Conservation (phyloP, 2,797 vertebrate species). For the Prunella strophiata region DNA sequence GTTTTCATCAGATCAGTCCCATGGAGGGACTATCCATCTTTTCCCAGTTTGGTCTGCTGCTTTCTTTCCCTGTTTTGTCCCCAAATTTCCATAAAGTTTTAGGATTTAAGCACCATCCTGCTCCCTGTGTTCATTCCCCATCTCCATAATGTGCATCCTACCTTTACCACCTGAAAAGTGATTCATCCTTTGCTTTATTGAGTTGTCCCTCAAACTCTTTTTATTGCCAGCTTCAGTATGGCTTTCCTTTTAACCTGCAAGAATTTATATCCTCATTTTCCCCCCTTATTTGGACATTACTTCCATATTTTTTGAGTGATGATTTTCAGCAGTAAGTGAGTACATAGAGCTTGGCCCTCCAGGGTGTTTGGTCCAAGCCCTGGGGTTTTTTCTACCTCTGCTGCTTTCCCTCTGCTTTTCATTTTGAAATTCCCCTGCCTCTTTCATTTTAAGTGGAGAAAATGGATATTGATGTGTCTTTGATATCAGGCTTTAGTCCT, state of each 20-base stretch:
- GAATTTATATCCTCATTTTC: not conserved
- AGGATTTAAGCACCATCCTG: not conserved
- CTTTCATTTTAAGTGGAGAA: not conserved
- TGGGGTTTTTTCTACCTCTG: not conserved
- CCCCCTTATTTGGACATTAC: fast-evolving
- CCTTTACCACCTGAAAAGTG: not conserved
- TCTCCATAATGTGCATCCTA: not conserved
- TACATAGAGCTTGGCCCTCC: not conserved
- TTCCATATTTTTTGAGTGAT: not conserved
- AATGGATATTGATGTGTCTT: not conserved
- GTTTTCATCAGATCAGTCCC: not conserved
- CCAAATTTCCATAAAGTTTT: not conserved
- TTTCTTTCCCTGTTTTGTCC: not conserved
- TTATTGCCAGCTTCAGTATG: not conserved
- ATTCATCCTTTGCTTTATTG: not conserved
- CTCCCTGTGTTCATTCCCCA: not conserved
- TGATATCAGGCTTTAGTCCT: not conserved
- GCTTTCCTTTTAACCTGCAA: not conserved
- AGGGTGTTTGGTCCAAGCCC: not conserved
- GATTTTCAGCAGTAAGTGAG: not conserved
- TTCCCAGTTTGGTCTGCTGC: fast-evolving
- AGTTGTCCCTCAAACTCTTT: not conserved
- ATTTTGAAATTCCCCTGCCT: not conserved
- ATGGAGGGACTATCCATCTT: not conserved
- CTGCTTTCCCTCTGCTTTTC: not conserved